phyloP scores from a whole-genome alignment of 2,113 vertebrate genomes.

The Channa maculata region DNA sequence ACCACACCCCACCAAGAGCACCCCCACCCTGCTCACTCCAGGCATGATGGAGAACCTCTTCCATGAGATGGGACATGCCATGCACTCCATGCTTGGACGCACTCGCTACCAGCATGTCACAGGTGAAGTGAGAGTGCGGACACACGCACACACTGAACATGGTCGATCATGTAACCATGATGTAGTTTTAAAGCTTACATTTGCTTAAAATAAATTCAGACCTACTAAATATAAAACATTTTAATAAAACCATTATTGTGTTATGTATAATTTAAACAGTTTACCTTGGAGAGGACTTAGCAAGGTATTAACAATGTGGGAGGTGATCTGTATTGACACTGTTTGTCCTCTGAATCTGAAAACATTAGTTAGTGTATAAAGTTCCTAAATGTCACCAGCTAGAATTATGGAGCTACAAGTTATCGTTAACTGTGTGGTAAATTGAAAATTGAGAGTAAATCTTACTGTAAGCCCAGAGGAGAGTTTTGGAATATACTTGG shows the following conservation, averaged over 20 bases:
- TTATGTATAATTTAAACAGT: neutral
- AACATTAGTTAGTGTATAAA: constrained; percentile 13
- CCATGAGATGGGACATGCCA: constrained; percentile 98
- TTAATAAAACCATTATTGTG: too few relatives aligned
- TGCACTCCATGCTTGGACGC: constrained; percentile 98
- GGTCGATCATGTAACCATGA: too few relatives aligned
- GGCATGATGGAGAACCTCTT: constrained; percentile 99
- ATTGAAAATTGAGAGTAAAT: constrained; percentile 41
- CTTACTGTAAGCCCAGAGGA: constrained; percentile 31
- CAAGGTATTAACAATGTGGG: neutral
- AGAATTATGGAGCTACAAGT: constrained; percentile 33
- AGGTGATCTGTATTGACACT: constrained; percentile 17
- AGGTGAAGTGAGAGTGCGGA: constrained; percentile 78
- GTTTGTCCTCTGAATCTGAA: constrained; percentile 2
- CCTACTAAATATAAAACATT: too few relatives aligned
- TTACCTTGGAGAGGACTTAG: constrained; percentile 3
- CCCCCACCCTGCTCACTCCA: constrained; percentile 90
- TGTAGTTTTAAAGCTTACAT: too few relatives aligned
- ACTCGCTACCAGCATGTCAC: constrained; percentile 97
- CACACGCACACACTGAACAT: too few relatives aligned
- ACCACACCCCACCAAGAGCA: constrained; percentile 82
- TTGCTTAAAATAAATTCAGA: too few relatives aligned
- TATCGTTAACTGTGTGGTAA: constrained; percentile 19
- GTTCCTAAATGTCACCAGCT: constrained; percentile 20
- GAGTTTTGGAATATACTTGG: constrained; percentile 19